Base-by-base conservation (phyloP, 1,140 invertebrate species). In the Mylabris phalerata region DNA sequence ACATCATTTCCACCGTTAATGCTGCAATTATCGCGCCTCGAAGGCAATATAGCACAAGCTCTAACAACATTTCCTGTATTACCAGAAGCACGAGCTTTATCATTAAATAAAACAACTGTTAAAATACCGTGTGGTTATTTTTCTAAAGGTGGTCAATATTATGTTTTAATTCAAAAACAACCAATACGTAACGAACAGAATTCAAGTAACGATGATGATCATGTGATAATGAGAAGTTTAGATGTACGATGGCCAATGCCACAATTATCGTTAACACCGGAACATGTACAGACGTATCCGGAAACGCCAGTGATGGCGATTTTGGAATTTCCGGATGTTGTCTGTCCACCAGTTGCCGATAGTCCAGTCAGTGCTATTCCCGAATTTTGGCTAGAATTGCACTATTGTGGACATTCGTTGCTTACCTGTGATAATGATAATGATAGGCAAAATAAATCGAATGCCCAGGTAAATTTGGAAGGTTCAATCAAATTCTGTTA, bases 231-330 rank as follows among this genome's bases (percentile, higher is more conserved):
- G 39, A 79, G 79, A 69, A 80, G 79, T 55, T 76, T 88, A 59
- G 87, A 91, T 60, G 88, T 92, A 10, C 79, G 85, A 75, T 92
- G 89, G 89, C 88, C 88, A 2, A 80, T 77, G 41, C 84, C 86
- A 2, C 83, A 82, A 58, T 72, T 92, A 51, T 79, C 79, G 10
- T 76, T 90, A 26, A 84, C 83, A 50, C 87, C 88, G 0, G 83
- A 87, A 65, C 80, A 84, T 48, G 82, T 90, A 25, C 79, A 81
- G 56, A 91, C 89, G n/a, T 91, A 90, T 74, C 88, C 88, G 4
- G 84, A 82, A 62, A 74, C 78, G 48, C 80, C 86, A 3, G 84
- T 92, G 47, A 81, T 79, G 43, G 85, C 85, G 1, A 85, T 82
- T 1, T 65, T 91, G 38, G 82, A 86, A 65, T 90, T 90, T 67